Percentiles rank a stretch among this genome's conserved stretches.
Evolutionary conservation across 2,888 invertebrate species (phyloP).

Genomic region (Eupithecia dodoneata): DNA sequence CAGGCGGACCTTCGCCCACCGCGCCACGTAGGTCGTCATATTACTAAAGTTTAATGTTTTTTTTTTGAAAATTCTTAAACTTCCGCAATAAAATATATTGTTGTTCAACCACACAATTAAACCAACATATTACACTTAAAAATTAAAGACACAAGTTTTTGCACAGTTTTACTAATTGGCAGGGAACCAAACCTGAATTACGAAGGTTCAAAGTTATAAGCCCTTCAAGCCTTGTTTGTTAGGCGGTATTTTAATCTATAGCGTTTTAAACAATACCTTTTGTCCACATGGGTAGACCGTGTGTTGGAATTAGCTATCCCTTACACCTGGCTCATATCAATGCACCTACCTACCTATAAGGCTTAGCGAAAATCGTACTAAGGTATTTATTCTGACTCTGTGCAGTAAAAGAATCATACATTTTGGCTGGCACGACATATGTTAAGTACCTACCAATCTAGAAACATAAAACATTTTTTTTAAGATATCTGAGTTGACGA

Average conservation of each 20-base stretch:
- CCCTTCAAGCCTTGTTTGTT: constrained; percentile 37
- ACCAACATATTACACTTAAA: neutral
- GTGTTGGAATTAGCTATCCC: constrained; percentile 6
- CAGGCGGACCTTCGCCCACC: too few species aligned
- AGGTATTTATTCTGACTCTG: neutral
- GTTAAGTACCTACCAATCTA: too few species aligned
- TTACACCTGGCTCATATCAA: neutral
- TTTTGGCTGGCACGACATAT: neutral
- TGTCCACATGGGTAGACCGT: constrained; percentile 11
- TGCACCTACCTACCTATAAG: neutral
- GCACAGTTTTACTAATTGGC: constrained; percentile 20
- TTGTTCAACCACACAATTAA: neutral
- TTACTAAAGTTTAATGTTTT: neutral
- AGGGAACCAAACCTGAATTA: constrained; percentile 31
- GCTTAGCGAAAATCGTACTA: neutral
- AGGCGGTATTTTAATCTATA: constrained; percentile 34
- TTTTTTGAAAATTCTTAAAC: neutral
- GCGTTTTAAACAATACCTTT: constrained; percentile 33
- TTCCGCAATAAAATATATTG: neutral
- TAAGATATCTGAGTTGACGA: too few species aligned
- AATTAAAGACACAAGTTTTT: neutral
- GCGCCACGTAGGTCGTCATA: too few species aligned
- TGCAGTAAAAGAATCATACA: neutral
- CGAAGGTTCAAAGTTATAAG: constrained; percentile 32
- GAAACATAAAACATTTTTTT: too few species aligned